Evolutionary conservation across 2,888 invertebrate species (phyloP).

Genomic region (Mythimna impura): DNA sequence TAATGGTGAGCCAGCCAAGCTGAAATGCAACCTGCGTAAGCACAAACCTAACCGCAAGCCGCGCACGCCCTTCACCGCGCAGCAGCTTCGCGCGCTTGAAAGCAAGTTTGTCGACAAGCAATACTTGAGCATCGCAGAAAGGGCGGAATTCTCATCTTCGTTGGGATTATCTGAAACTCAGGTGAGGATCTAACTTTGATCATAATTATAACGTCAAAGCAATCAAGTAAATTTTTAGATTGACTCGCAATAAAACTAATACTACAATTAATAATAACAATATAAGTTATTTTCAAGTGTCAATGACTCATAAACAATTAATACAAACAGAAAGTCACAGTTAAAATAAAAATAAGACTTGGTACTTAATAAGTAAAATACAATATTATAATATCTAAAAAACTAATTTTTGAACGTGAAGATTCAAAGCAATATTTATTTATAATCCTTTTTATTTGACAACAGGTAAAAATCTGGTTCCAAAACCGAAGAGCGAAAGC

Average conservation of each 20-base stretch:
- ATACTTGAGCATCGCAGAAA: slow-evolving; percentile 98
- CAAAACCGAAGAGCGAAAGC: slow-evolving; percentile 99
- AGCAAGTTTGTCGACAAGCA: slow-evolving; percentile 99
- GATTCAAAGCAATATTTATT: too few species aligned
- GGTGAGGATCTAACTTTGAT: slow-evolving; percentile 68
- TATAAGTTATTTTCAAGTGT: too few species aligned
- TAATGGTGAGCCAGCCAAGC: slow-evolving; percentile 95
- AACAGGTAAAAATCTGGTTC: slow-evolving; percentile 97
- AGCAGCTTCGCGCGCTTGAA: slow-evolving; percentile 98
- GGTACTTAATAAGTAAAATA: too few species aligned
- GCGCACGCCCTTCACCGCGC: slow-evolving; percentile 99
- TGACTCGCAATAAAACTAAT: too few species aligned
- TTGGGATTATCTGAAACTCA: slow-evolving; percentile 93
- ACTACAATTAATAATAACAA: too few species aligned
- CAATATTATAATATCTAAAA: too few species aligned
- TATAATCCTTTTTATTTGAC: slow-evolving; percentile 78
- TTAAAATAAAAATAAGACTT: too few species aligned
- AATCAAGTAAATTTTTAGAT: too few species aligned
- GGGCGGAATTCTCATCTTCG: slow-evolving; percentile 99
- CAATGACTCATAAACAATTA: too few species aligned
- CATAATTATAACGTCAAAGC: too few species aligned
- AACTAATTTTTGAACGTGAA: too few species aligned
- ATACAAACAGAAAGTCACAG: too few species aligned
- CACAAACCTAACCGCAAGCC: slow-evolving; percentile 99
- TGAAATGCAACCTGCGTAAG: slow-evolving; percentile 97